These are phyloP conservation scores for Coelopa pilipes DNA, from an alignment of 2,888 invertebrate species.

Conservation along the genomic window DNA sequence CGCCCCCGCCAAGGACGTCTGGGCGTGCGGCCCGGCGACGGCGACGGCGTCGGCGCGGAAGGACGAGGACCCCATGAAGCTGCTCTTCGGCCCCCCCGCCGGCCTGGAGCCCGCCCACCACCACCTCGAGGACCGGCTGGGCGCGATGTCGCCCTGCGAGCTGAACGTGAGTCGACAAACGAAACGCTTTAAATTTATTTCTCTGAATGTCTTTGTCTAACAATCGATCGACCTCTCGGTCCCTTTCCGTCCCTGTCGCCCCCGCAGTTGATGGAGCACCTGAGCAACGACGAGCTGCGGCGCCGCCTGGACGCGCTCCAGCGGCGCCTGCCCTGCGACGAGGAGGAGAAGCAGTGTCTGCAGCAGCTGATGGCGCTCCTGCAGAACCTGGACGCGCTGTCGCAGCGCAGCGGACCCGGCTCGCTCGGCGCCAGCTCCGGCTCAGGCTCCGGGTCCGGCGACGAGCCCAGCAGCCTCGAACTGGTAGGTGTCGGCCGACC, in stretches of 20 bases:
- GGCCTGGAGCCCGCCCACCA: slow-evolving; percentile 48
- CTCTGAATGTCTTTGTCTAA: no score
- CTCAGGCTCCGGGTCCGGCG: slow-evolving; percentile 65
- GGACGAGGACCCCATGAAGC: slow-evolving; percentile 48
- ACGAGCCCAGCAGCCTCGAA: slow-evolving; percentile 70
- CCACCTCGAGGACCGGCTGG: slow-evolving; percentile 51
- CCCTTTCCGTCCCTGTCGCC: no score
- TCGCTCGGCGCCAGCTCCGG: slow-evolving; percentile 51
- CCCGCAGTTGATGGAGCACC: slow-evolving; percentile 43
- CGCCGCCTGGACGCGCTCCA: slow-evolving; percentile 54
- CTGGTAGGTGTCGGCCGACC: slow-evolving; percentile 51
- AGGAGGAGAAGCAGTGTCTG: slow-evolving; percentile 73
- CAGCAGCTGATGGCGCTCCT: slow-evolving; percentile 73
- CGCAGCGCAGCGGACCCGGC: slow-evolving; percentile 50
- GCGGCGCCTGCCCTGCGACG: slow-evolving; percentile 59
- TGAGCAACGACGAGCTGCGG: slow-evolving; percentile 55
- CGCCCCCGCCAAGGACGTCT: slow-evolving; percentile 55
- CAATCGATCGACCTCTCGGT: background rate
- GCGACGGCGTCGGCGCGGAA: slow-evolving; percentile 41
- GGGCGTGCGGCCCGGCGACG: slow-evolving; percentile 50
- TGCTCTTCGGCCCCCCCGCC: slow-evolving; percentile 45
- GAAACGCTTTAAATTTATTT: no score
- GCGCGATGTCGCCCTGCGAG: slow-evolving; percentile 51
- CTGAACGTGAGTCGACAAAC: slow-evolving; percentile 49
- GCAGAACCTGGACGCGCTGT: slow-evolving; percentile 72